These are phyloP conservation scores for Hyperoplus lanceolatus DNA, from an alignment of 2,797 vertebrate species.

Conservation along the genomic window DNA sequence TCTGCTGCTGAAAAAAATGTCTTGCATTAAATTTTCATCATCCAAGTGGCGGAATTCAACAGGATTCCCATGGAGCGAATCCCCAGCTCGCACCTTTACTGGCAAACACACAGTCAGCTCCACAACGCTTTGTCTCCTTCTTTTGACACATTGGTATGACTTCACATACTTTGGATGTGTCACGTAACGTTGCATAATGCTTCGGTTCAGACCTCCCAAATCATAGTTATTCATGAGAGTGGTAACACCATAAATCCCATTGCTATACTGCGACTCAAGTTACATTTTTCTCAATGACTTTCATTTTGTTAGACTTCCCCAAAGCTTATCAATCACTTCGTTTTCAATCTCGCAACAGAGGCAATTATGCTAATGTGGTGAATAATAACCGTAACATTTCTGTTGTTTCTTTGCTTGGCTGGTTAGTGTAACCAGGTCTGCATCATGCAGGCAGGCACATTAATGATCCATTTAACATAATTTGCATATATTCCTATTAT, in stretches of 20 bases:
- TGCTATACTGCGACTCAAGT: slow-evolving; percentile 1
- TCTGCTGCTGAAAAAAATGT: slow-evolving; percentile 26
- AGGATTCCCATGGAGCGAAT: slow-evolving; percentile 28
- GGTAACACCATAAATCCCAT: slow-evolving; percentile 9
- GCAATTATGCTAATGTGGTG: slow-evolving; percentile 55
- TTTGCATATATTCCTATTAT: neutral
- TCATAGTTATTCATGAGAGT: slow-evolving; percentile 14
- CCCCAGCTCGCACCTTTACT: neutral
- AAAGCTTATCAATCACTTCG: slow-evolving; percentile 43
- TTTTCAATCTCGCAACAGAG: slow-evolving; percentile 34
- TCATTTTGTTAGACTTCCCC: slow-evolving; percentile 34
- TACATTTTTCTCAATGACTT: slow-evolving; percentile 11
- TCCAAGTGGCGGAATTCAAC: slow-evolving; percentile 26
- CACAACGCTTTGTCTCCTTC: slow-evolving; percentile 12
- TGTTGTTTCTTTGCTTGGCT: slow-evolving; percentile 43
- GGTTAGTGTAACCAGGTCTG: slow-evolving; percentile 24
- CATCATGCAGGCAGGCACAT: slow-evolving; percentile 28
- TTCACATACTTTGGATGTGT: slow-evolving; percentile 5
- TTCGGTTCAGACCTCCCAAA: neutral
- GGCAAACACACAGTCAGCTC: slow-evolving; percentile 23
- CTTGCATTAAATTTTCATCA: slow-evolving; percentile 22
- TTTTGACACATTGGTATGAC: slow-evolving; percentile 16
- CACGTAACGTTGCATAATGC: neutral
- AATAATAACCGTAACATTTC: slow-evolving; percentile 35
- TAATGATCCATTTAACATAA: slow-evolving; percentile 28